Evolutionary conservation across 1,140 invertebrate genomes (phyloP).

Genomic region (Prorops nasuta): DNA sequence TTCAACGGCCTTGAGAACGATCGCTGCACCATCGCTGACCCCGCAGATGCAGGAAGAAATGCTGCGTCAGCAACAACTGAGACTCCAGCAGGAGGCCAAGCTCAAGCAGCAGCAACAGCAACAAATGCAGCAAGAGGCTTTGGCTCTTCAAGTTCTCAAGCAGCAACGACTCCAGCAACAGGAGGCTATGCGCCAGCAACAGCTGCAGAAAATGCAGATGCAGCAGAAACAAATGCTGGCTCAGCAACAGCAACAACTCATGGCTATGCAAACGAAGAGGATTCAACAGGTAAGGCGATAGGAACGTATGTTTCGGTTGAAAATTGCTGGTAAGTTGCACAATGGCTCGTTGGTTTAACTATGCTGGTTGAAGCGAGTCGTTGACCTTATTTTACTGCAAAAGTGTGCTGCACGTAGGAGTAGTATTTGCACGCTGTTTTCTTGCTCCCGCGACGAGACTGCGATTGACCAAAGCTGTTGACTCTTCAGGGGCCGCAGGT

Average conservation of each 20-base stretch:
- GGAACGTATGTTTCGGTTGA: too few species aligned
- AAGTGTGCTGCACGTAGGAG: too few species aligned
- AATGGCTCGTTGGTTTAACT: too few species aligned
- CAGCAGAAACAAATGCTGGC: conserved; percentile 41
- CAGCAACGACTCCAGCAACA: conserved; percentile 55
- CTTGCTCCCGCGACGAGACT: too few species aligned
- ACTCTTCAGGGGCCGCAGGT: too few species aligned
- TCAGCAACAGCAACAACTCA: conserved; percentile 41
- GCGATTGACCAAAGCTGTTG: too few species aligned
- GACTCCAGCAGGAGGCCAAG: conserved; percentile 33
- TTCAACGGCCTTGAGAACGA: conserved; percentile 36
- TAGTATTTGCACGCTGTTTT: too few species aligned
- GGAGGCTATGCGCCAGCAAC: conserved; percentile 47
- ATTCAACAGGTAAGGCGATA: too few species aligned
- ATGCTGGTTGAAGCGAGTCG: too few species aligned
- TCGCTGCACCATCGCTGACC: conserved; percentile 40
- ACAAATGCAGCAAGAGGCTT: conserved; percentile 34
- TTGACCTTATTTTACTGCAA: too few species aligned
- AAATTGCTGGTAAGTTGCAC: too few species aligned
- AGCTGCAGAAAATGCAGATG: conserved; percentile 39
- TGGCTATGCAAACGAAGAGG: conserved; percentile 29
- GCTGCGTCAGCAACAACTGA: conserved; percentile 44
- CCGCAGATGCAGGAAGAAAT: conserved; percentile 40
- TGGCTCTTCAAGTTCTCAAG: conserved; percentile 45
- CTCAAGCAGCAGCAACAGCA: conserved; percentile 27